Evolutionary conservation across 2,888 invertebrate genomes (phyloP).

Genomic region (Seira ritae): DNA sequence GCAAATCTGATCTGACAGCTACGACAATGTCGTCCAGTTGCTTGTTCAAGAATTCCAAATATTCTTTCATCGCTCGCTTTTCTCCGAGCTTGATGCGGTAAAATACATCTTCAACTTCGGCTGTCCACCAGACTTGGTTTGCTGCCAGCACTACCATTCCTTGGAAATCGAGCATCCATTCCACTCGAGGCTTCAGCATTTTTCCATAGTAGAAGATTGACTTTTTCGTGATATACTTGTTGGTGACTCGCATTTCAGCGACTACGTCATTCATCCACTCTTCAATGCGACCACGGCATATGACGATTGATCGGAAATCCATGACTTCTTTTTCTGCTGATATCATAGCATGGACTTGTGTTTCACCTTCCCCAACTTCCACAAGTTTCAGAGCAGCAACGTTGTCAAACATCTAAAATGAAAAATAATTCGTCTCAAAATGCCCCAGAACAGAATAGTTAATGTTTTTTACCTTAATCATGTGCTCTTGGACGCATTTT

Average conservation of each 20-base stretch:
- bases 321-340: constrained; percentile 91
- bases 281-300: constrained; percentile 89
- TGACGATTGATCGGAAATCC: constrained; percentile 85
- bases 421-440: constrained; percentile 16
- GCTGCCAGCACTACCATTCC: constrained; percentile 91
- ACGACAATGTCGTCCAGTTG: constrained; percentile 91
- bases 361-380: constrained; percentile 81
- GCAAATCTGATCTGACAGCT: constrained; percentile 82
- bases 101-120: constrained; percentile 94
- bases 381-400: constrained; percentile 85
- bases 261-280: constrained; percentile 94
- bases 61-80: constrained; percentile 93
- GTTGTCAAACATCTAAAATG: constrained; percentile 91
- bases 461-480: constrained; percentile 84
- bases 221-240: constrained; percentile 89
- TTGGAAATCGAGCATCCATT: constrained; percentile 93
- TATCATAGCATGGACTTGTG: constrained; percentile 87
- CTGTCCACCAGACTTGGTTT: constrained; percentile 97
- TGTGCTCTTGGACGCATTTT: constrained; percentile 91
- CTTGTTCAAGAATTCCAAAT: constrained; percentile 85
- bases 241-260: constrained; percentile 88
- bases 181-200: constrained; percentile 80
- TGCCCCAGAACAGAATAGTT: not conserved
- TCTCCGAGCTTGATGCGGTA: constrained; percentile 78
- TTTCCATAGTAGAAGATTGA: constrained; percentile 91